Percentiles rank a stretch among this genome's conserved stretches.
These are phyloP conservation scores for Linnaemya tessellans DNA, from an alignment of 2,888 invertebrate species.

Conservation along the genomic window DNA sequence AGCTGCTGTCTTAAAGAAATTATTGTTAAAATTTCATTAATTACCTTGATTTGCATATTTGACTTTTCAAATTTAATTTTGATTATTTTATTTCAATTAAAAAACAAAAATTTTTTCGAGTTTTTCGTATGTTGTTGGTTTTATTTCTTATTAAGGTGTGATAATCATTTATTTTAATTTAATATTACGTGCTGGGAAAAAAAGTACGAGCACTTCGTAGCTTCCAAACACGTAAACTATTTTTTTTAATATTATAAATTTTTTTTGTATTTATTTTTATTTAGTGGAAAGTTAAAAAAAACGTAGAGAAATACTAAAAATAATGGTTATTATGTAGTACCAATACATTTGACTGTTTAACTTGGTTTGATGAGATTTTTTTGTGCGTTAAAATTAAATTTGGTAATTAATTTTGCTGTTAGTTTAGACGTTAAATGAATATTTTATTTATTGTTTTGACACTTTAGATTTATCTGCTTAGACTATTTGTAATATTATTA, in stretches of 20 bases:
- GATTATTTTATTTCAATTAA: conserved; percentile 50
- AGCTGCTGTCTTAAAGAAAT: conserved; percentile 6
- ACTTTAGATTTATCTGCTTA: conserved; percentile 51
- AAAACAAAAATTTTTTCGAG: conserved; percentile 15
- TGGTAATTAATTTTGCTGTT: conserved; percentile 62
- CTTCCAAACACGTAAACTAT: conserved; percentile 8
- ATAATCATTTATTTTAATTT: conserved; percentile 52
- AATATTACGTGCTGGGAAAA: conserved; percentile 69
- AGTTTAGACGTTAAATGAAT: conserved; percentile 58
- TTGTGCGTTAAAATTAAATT: conserved; percentile 17
- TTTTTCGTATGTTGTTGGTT: conserved; percentile 22
- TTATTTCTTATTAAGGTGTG: conserved; percentile 47
- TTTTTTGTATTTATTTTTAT: background rate
- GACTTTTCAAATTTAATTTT: conserved; percentile 43
- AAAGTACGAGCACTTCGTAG: background rate
- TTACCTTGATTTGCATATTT: conserved; percentile 38
- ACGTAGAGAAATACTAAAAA: conserved; percentile 6
- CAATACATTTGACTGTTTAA: conserved; percentile 16
- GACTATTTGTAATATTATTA: conserved; percentile 63
- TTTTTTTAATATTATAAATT: background rate
- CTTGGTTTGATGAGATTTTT: conserved; percentile 19
- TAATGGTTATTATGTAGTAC: conserved; percentile 33
- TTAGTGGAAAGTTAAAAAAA: conserved; percentile 10
- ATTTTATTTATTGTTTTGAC: conserved; percentile 34
- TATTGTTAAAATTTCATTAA: conserved; percentile 38